These are phyloP conservation scores for Drosophila rellima DNA, from an alignment of 2,888 invertebrate species.

Conservation along the genomic window DNA sequence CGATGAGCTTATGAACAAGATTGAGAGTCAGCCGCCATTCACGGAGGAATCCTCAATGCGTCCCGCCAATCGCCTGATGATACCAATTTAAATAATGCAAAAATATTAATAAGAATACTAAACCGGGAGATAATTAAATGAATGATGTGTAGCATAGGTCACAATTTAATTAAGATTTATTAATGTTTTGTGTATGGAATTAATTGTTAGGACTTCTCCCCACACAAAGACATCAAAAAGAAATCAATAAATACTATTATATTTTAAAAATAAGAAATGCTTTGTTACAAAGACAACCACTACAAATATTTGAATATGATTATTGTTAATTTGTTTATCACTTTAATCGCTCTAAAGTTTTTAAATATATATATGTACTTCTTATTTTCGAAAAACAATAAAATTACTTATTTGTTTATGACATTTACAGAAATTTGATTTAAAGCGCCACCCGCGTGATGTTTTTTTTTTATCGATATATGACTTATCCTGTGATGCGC, in stretches of 20 bases:
- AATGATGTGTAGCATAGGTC: conserved; percentile 34
- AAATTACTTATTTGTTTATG: conserved; percentile 38
- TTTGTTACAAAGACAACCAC: conserved; percentile 35
- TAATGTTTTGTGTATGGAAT: conserved; percentile 37
- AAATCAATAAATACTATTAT: background rate
- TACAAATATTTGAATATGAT: conserved; percentile 22
- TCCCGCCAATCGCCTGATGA: conserved; percentile 4
- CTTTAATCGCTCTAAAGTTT: conserved; percentile 22
- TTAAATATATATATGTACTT: conserved; percentile 9
- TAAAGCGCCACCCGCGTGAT: background rate
- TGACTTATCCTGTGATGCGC: too few species aligned
- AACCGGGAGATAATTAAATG: conserved; percentile 26
- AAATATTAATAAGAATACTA: conserved; percentile 16
- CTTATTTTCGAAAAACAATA: conserved; percentile 36
- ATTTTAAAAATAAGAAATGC: conserved; percentile 6
- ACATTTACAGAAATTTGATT: background rate
- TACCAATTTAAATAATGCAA: conserved; percentile 21
- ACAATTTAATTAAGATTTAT: conserved; percentile 31
- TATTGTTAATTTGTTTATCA: conserved; percentile 58
- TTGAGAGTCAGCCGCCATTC: conserved; percentile 63
- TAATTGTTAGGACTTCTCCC: conserved; percentile 33
- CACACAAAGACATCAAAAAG: conserved; percentile 13
- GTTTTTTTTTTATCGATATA: too few species aligned
- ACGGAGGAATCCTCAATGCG: background rate
- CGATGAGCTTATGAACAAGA: conserved; percentile 78